Base-by-base conservation (phyloP, 2,888 invertebrate genomes). In the Eristalinus aeneus region DNA sequence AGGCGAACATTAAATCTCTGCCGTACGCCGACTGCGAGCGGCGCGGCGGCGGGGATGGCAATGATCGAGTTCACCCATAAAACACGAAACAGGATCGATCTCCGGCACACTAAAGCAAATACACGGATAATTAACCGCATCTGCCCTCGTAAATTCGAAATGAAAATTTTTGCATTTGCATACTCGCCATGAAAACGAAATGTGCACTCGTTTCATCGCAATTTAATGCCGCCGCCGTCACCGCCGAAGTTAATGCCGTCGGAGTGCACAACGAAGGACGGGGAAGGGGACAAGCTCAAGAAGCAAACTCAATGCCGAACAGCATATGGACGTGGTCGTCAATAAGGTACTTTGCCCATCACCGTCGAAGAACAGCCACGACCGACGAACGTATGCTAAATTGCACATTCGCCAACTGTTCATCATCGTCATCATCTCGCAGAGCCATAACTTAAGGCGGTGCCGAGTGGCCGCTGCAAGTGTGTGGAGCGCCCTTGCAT, bases 351-450 rank as follows among this genome's bases (percentile, higher is more conserved):
- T 46, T 46, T 16, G 46, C 34, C 39, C 56, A 23, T 71, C 65
- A 12, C 71, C 56, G 54, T 16, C n/a, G 16, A 16, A 16, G 46
- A 27, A n/a, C 16, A 46, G 16, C 46, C 8, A 46, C 16, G 16
- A 46, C n/a, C 12, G 63, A 16, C 11, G 64, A 69, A 65, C 80
- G 81, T 73, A 85, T 85, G 75, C 81, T 80, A 80, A 85, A 86
- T 86, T 86, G 61, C 73, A 86, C 78, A 86, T 82, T 86, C 65
- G 54, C 82, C 86, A 86, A 86, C 86, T 82, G 86, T 86, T 86
- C 86, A 67, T 86, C 86, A 86, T 78, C 82, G 36, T 82, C 76
- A 67, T 65, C 77, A 61, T 72, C 80, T 79, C 65, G 64, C 56
- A 53, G 58, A 69, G 69, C 76, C 69, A 77, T 82, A 86, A 82